Conservation (phyloP, 2,888 invertebrate genomes). For the Macroteleia sp. region DNA sequence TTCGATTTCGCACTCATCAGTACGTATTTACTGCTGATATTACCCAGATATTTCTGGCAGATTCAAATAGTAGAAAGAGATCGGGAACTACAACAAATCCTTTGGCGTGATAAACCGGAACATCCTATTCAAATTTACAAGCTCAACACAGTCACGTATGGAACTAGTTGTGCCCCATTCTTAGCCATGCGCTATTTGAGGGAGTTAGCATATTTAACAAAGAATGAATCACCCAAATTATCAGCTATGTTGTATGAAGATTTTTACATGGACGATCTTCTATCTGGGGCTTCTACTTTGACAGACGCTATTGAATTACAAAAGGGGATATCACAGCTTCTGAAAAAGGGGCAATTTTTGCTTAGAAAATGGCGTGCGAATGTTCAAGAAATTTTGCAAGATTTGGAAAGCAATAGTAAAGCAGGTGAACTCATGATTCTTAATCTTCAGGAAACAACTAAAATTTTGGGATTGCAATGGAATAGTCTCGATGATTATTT, state of each 20-base stretch:
- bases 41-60: constrained; percentile 33
- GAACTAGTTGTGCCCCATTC: constrained; percentile 5
- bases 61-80: neutral
- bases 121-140: neutral
- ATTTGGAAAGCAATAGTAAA: neutral
- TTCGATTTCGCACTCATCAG: constrained; percentile 66
- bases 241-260: neutral
- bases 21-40: constrained; percentile 73
- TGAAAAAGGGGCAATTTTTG: neutral
- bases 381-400: neutral
- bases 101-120: constrained; percentile 1
- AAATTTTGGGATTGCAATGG: no score
- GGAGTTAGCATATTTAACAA: constrained; percentile 8
- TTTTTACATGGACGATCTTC: neutral
- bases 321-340: neutral
- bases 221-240: neutral
- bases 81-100: constrained; percentile 2
- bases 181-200: constrained; percentile 16
- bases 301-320: neutral
- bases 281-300: neutral
- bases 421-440: no score
- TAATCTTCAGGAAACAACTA: no score
- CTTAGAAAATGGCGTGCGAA: constrained; percentile 45
- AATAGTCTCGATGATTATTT: no score
- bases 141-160: constrained; percentile 31